Conservation (phyloP, 2,888 invertebrate species). For the Cryptops parisi region DNA sequence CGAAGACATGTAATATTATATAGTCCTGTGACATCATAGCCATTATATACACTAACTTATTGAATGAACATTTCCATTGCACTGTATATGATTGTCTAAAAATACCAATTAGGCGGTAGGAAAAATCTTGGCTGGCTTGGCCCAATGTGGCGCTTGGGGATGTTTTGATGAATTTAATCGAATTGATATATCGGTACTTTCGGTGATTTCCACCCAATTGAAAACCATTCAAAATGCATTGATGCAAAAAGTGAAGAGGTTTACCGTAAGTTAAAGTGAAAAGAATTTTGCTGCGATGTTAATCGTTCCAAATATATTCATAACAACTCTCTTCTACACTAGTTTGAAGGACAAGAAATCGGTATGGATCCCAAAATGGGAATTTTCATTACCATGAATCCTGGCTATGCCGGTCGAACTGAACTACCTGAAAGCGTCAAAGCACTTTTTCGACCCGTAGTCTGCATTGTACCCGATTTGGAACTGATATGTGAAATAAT, state of each 20-base stretch:
- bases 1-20: no score
- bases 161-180: conserved; percentile 92
- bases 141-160: conserved; percentile 87
- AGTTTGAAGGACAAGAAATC: conserved; percentile 77
- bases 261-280: conserved; percentile 50
- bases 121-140: conserved; percentile 57
- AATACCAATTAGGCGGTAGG: conserved; percentile 46
- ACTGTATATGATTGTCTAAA: no score
- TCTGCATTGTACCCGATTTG: conserved; percentile 79
- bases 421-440: conserved; percentile 87
- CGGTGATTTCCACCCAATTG: conserved; percentile 81
- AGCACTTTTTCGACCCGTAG: conserved; percentile 77
- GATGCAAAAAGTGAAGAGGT: conserved; percentile 53
- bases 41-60: no score
- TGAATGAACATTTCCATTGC: no score
- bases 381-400: conserved; percentile 92
- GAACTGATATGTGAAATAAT: conserved; percentile 87
- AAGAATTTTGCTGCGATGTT: no score
- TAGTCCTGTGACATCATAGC: no score
- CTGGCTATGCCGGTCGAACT: conserved; percentile 80
- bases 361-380: conserved; percentile 69
- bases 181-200: conserved; percentile 79
- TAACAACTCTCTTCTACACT: conserved; percentile 19
- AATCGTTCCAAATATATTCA: no score
- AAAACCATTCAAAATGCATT: conserved; percentile 77